phyloP scores from a whole-genome alignment of 2,113 vertebrate genomes.

The Xiphorhynchus elegans region DNA sequence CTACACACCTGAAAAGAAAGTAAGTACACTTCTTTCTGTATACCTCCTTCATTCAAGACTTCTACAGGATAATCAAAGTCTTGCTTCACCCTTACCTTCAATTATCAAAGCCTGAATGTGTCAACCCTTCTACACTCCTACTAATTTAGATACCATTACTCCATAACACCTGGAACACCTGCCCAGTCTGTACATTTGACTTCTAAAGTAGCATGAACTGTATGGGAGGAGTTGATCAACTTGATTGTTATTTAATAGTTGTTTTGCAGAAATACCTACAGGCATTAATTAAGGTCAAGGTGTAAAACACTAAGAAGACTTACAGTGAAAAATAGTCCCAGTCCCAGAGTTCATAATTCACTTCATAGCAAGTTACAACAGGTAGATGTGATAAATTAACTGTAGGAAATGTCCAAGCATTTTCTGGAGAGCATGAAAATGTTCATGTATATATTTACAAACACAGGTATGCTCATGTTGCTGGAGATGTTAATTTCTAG shows the following conservation, averaged over 20 bases:
- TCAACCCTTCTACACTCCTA: not conserved
- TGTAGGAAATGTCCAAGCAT: not conserved
- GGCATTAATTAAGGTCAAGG: constrained; percentile 62
- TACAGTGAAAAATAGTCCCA: constrained; percentile 24
- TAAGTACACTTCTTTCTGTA: not conserved
- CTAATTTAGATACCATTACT: constrained; percentile 29
- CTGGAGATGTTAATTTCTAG: not conserved
- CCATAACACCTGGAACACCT: not conserved
- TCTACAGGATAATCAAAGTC: not conserved
- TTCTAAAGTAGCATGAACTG: not conserved
- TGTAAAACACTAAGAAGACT: not conserved
- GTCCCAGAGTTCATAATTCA: constrained; percentile 12
- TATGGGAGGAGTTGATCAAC: constrained; percentile 13
- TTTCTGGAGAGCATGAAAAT: not conserved
- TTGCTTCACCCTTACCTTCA: constrained; percentile 2
- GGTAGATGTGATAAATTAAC: not conserved
- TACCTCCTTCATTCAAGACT: not conserved
- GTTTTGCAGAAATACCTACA: constrained; percentile 44
- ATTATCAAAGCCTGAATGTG: constrained; percentile 11
- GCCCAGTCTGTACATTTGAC: constrained; percentile 2
- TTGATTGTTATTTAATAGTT: constrained; percentile 57
- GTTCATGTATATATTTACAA: not conserved
- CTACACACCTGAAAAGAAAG: not conserved
- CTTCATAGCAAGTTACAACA: constrained; percentile 18
- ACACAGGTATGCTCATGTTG: not conserved